Evolutionary conservation across 2,888 invertebrate species (phyloP), one percentile per base, ranked within the genome.

Genomic region (Corythucha ciliata): DNA sequence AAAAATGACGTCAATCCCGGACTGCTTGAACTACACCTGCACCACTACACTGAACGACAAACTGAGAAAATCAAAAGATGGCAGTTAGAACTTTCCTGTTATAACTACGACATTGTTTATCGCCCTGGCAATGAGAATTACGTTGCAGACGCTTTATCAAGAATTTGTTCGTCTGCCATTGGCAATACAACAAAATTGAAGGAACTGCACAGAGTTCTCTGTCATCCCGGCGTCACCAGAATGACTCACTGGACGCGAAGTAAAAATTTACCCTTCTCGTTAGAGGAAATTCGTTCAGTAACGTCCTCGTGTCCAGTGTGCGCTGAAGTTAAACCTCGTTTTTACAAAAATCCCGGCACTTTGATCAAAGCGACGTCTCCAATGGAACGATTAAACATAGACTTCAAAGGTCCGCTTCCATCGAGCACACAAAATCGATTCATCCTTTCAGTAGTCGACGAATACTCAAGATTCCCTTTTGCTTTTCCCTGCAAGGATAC

Each of bases 141-240:
- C 7, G 47, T 37, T 2, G 47, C 37, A 2, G 37, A 58, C 27
- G 20, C 46, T 21, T 16, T 52, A 2, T 52, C 47, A 12, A 37
- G 51, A 3, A 29, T 51, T 36, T 40, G 51, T 41, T 7, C n/a
- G n/a, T n/a, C n/a, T n/a, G n/a, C 2, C 8, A 26, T 2, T 4
- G 18, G 26, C 27, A 24, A n/a, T 16, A 10, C 10, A 25, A 18
- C 22, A 8, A 34, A 37, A 7, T 39, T 37, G 2, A 1, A 25
- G 27, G 20, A 3, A 20, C 27, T 52, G 24, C 53, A 39, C 12
- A 22, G 27, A 25, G 16, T 8, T 16, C 49, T 57, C 12, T 54
- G 55, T 34, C 53, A 54, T 37, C 54, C 57, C n/a, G 52, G 55
- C 8, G 27, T 44, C 1, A 56, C 58, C n/a, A 27, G 58, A 45